phyloP scores from a whole-genome alignment of 2,113 vertebrate genomes.

The Prietella phreatophila region DNA sequence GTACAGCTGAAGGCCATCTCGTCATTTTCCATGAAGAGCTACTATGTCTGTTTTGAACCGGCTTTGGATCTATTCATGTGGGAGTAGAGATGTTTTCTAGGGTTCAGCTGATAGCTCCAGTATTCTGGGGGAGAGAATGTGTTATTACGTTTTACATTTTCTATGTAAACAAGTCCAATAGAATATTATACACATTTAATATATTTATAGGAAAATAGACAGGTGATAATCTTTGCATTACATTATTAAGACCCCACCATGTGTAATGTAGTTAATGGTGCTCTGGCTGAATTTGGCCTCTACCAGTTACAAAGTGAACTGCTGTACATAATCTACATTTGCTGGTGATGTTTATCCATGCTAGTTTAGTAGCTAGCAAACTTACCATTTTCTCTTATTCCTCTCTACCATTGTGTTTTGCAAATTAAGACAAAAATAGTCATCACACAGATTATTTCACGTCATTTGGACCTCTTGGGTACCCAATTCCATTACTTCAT shows the following conservation, averaged over 20 bases:
- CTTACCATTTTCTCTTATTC: not conserved
- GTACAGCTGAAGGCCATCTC: slow-evolving; percentile 1
- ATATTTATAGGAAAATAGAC: not conserved
- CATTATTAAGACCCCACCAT: not conserved
- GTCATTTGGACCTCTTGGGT: not conserved
- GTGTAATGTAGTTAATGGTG: not conserved
- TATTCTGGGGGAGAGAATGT: not conserved
- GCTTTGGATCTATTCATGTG: not conserved
- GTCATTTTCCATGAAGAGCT: not conserved
- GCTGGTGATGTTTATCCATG: not conserved
- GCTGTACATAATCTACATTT: not conserved
- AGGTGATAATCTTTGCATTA: not conserved
- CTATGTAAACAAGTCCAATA: not conserved
- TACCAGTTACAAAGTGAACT: not conserved
- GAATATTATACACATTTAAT: not conserved
- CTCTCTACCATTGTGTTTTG: not conserved
- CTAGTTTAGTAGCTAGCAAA: not conserved
- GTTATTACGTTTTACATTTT: not conserved
- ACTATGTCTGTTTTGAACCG: not conserved
- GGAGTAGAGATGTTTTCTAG: not conserved
- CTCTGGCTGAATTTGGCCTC: not conserved
- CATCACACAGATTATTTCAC: not conserved
- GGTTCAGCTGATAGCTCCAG: not conserved
- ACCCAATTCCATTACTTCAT: too few relatives aligned
- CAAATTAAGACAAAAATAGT: not conserved